Evolutionary conservation across 2,797 vertebrate genomes (phyloP).

Genomic region (Dicrostonyx torquatus): DNA sequence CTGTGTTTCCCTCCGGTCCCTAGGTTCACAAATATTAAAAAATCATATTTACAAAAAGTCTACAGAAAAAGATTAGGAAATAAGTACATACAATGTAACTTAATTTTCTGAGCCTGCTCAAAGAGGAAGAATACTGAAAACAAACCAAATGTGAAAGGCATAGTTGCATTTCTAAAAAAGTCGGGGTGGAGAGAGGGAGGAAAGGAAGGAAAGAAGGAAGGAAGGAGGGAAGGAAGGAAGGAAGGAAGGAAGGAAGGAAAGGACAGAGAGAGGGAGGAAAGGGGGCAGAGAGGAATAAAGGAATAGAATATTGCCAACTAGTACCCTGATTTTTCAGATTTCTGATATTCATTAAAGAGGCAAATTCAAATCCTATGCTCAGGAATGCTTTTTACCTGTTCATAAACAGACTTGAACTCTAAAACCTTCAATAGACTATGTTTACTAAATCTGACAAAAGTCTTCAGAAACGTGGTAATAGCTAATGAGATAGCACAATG

Average conservation of each 20-base stretch:
- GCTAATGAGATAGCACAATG: neutral
- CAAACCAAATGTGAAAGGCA: slow-evolving; percentile 62
- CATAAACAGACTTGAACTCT: slow-evolving; percentile 37
- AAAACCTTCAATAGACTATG: slow-evolving; percentile 53
- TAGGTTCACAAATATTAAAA: neutral
- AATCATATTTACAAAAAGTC: slow-evolving; percentile 6
- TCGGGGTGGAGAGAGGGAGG: fast-evolving
- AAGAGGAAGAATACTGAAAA: slow-evolving; percentile 59
- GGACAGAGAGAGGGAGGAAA: neutral
- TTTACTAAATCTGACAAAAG: slow-evolving; percentile 54
- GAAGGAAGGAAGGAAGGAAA: neutral
- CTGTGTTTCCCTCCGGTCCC: neutral
- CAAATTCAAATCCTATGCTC: slow-evolving; percentile 30
- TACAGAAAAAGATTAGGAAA: slow-evolving; percentile 52
- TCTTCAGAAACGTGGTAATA: neutral
- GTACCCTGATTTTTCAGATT: neutral
- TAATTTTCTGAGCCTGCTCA: slow-evolving; percentile 61
- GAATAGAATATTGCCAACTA: neutral
- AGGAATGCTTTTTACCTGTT: neutral
- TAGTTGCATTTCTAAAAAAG: neutral
- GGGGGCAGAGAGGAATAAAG: neutral
- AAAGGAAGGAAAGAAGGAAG: neutral
- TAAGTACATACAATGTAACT: slow-evolving; percentile 58
- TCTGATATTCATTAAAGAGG: neutral
- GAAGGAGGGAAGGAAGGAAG: neutral